Evolutionary conservation across 2,797 vertebrate species (phyloP), one percentile per base, ranked within the genome.

Genomic region (Premnoplex brunnescens): DNA sequence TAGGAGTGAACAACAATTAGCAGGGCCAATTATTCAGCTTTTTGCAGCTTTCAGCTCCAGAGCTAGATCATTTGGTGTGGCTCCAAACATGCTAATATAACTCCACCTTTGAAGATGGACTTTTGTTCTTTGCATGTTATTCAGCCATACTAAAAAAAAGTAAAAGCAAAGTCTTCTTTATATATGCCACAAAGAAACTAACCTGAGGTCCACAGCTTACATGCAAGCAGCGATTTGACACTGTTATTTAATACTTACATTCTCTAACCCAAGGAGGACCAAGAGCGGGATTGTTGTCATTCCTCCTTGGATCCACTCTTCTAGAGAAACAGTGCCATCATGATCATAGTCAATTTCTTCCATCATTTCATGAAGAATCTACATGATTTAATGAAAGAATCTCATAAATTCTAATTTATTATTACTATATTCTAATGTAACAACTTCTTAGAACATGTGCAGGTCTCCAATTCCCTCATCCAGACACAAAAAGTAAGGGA

Each of bases 301-400:
- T 76, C 99, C 99, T 23, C 99, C 99, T 95, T 99, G 99, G 88
- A 99, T 99, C 99, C 99, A 99, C 91, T 99, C 99, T 91, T 99
- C 98, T 90, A 99, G 96, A 9, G 99, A 99, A 77, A 99, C 99
- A 0, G 98, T 99, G n/a, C 99, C 99, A 36, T 99, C 99, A 12
- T 97, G 98, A 81, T 99, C 99, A 23, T 99, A 99, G 97, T 99
- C 99, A 51, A 99, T 99, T 98, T 99, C 99, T 94, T 98, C 98
- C 99, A 99, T 99, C 99, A 99, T 99, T 96, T 99, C 99, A 97
- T 99, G 98, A 52, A 99, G 98, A 86, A 99, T 99, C 99, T 99
- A 74, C 24, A 75, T 21, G 54, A 68, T 83, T 76, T 32, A 85
- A 84, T 23, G 23, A 80, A 86, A 80, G 80, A 86, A 66, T 27